phyloP scores from a whole-genome alignment of 2,113 vertebrate genomes.

The Electrona antarctica region DNA sequence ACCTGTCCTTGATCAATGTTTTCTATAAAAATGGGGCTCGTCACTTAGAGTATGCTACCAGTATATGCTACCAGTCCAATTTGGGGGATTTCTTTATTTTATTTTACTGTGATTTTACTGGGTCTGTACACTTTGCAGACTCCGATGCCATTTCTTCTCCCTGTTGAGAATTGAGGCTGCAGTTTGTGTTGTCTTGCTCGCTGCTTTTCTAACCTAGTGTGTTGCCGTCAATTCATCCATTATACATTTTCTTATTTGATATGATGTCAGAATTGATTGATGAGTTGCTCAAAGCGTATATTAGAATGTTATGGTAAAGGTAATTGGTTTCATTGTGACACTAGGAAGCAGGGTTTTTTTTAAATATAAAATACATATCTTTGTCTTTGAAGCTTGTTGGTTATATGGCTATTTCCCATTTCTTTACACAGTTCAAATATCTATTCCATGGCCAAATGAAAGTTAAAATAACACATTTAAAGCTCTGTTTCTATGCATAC shows the following conservation, averaged over 20 bases:
- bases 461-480: background rate
- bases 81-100: background rate
- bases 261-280: slow-evolving; percentile 1
- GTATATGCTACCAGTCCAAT: background rate
- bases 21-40: too few relatives aligned
- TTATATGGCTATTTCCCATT: too few relatives aligned
- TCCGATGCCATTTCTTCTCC: background rate
- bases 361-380: too few relatives aligned
- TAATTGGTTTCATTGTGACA: slow-evolving; percentile 25
- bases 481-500: too few relatives aligned
- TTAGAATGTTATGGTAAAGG: slow-evolving; percentile 12
- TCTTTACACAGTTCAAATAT: too few relatives aligned
- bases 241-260: slow-evolving; percentile 28
- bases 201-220: background rate
- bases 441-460: too few relatives aligned
- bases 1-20: too few relatives aligned
- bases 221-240: slow-evolving; percentile 16
- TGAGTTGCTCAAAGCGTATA: slow-evolving; percentile 19
- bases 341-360: background rate
- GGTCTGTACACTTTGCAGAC: background rate
- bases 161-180: background rate
- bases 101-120: background rate
- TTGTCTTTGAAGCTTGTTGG: too few relatives aligned
- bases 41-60: background rate
- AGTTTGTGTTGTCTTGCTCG: slow-evolving; percentile 3